Percentiles rank a stretch among this genome's conserved stretches.
These are phyloP conservation scores for Urosaurus nigricauda DNA, from an alignment of 2,797 vertebrate species.

Conservation along the genomic window DNA sequence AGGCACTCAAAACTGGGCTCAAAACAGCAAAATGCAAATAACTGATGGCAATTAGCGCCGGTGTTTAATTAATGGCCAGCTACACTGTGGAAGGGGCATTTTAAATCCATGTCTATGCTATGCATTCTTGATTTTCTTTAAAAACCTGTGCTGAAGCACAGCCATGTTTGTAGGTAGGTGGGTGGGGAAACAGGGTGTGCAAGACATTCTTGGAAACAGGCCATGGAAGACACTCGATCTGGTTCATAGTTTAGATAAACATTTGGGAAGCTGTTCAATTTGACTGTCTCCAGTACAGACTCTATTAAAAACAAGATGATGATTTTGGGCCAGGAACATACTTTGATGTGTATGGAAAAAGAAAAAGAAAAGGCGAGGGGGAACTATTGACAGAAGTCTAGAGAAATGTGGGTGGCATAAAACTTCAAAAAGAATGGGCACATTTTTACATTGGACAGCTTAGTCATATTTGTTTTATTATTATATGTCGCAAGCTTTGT, in stretches of 20 bases:
- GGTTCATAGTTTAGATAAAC: slow-evolving; percentile 51
- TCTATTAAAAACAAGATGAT: slow-evolving; percentile 26
- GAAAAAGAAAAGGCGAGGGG: not conserved
- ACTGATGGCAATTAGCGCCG: slow-evolving; percentile 49
- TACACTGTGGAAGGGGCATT: slow-evolving; percentile 44
- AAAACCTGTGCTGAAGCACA: slow-evolving; percentile 12
- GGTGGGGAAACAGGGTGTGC: fast-evolving
- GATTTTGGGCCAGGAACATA: slow-evolving; percentile 36
- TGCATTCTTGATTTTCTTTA: slow-evolving; percentile 47
- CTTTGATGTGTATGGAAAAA: slow-evolving; percentile 48
- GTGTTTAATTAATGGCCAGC: slow-evolving; percentile 66
- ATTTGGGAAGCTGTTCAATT: slow-evolving; percentile 55
- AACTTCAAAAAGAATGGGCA: slow-evolving; percentile 44
- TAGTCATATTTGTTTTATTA: slow-evolving; percentile 33
- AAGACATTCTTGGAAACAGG: slow-evolving; percentile 51
- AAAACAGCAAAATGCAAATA: slow-evolving; percentile 37
- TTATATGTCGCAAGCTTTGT: slow-evolving; percentile 28
- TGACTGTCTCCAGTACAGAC: slow-evolving; percentile 54
- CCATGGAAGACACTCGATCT: slow-evolving; percentile 44
- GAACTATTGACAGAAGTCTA: slow-evolving; percentile 37
- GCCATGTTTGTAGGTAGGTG: not conserved
- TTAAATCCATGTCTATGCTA: slow-evolving; percentile 56
- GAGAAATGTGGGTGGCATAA: slow-evolving; percentile 46
- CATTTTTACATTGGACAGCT: slow-evolving; percentile 28
- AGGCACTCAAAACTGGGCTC: slow-evolving; percentile 28